Conservation (phyloP, 2,113 vertebrate genomes). For the Stegostoma tigrinum region DNA sequence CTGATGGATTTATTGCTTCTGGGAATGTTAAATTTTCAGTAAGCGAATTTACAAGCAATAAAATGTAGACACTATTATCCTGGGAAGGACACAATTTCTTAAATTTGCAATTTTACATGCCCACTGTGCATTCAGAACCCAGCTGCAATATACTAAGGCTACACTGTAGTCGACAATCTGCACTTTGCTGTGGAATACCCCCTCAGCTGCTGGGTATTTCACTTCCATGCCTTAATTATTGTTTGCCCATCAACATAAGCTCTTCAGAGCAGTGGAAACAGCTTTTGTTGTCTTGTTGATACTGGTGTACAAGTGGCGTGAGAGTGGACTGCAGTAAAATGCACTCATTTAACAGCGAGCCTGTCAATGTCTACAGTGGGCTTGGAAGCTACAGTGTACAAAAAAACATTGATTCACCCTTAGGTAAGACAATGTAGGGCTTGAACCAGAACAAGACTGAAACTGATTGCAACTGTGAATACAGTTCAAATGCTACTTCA, state of each 20-base stretch:
- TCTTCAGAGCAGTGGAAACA: neutral
- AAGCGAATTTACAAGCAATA: neutral
- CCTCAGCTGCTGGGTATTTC: neutral
- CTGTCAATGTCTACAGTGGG: neutral
- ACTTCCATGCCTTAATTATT: neutral
- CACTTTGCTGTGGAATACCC: neutral
- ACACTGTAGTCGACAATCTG: neutral
- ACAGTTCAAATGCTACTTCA: neutral
- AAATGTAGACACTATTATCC: neutral
- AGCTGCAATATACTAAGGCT: neutral
- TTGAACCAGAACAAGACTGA: neutral
- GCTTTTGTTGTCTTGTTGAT: neutral
- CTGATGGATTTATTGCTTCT: neutral
- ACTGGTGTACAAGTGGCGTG: neutral
- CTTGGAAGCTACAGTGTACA: neutral
- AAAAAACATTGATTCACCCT: neutral
- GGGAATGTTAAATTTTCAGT: neutral
- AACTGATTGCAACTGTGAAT: neutral
- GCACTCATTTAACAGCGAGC: neutral
- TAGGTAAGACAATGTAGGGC: neutral
- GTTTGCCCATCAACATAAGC: neutral
- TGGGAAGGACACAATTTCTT: neutral
- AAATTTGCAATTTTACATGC: constrained; percentile 7
- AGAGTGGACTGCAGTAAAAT: neutral
- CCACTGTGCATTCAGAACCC: neutral